A percentile compares a stretch with the other conserved stretches of the same genome.
phyloP scores from a whole-genome alignment of 35 echinoderm and acorn worm genomes.

The Ophioderma brevispina region DNA sequence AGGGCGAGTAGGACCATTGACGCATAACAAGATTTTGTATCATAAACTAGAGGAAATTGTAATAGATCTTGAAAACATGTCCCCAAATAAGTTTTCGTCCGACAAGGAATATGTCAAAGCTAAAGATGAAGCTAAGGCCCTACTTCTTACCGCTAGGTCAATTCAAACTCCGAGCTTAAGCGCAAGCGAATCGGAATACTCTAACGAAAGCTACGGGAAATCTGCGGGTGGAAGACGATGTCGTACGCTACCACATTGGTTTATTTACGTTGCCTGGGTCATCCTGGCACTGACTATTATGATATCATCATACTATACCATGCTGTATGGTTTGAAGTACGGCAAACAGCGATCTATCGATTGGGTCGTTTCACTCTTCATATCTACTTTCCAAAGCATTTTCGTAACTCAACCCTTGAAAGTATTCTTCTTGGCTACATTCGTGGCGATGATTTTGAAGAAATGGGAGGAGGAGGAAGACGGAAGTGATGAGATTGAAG shows the following conservation, averaged over 20 bases:
- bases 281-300: slow-evolving; percentile 55
- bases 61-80: slow-evolving; percentile 7
- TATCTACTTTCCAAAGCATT: slow-evolving; percentile 77
- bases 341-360: slow-evolving; percentile 86
- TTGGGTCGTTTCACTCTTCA: slow-evolving; percentile 82
- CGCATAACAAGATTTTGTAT: too few species aligned
- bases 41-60: too few species aligned
- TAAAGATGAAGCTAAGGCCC: slow-evolving; percentile 29
- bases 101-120: slow-evolving; percentile 34
- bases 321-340: slow-evolving; percentile 96
- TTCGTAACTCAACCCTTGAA: slow-evolving; percentile 93
- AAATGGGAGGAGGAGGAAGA: slow-evolving; percentile 71
- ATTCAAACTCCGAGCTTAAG: slow-evolving; percentile 51
- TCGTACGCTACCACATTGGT: slow-evolving; percentile 70
- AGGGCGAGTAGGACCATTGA: too few species aligned
- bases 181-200: too few species aligned
- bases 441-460: slow-evolving; percentile 73
- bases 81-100: slow-evolving; percentile 27
- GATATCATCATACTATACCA: slow-evolving; percentile 79
- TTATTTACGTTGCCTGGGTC: slow-evolving; percentile 79
- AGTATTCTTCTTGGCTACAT: slow-evolving; percentile 73
- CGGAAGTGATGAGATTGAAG: slow-evolving; percentile 61
- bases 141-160: slow-evolving; percentile 59
- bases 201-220: too few species aligned
- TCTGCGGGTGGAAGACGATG: too few species aligned